phyloP scores from a whole-genome alignment of 2,113 vertebrate genomes.

The Antigone vipio region DNA sequence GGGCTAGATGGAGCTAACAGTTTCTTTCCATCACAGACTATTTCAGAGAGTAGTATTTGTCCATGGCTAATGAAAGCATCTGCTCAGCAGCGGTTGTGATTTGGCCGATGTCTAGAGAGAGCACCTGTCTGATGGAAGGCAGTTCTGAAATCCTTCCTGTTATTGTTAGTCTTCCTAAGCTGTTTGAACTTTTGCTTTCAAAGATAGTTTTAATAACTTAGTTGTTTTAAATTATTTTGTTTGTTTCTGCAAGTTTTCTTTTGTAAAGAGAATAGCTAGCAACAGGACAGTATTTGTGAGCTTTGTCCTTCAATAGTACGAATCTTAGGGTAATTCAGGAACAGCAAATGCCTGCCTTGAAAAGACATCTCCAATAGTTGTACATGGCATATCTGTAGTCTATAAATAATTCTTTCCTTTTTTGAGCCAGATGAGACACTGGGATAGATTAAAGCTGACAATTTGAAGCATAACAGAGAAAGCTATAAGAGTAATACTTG shows the following conservation, averaged over 20 bases:
- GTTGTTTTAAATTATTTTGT: not conserved
- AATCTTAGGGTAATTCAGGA: not conserved
- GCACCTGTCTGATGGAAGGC: not conserved
- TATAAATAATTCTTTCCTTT: constrained; percentile 10
- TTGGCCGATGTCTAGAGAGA: not conserved
- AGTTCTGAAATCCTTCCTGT: not conserved
- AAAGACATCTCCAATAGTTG: not conserved
- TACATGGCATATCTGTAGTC: not conserved
- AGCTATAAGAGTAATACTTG: not conserved
- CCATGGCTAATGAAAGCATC: not conserved
- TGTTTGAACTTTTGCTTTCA: not conserved
- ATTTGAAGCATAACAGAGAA: not conserved
- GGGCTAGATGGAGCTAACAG: not conserved
- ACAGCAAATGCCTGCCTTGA: not conserved
- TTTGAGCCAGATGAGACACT: not conserved
- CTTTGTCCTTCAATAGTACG: not conserved
- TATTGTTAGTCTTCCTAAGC: not conserved
- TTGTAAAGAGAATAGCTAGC: not conserved
- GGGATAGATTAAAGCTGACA: not conserved
- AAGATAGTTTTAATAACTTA: not conserved
- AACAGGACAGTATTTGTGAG: not conserved
- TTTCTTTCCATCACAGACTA: not conserved
- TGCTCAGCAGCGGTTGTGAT: not conserved
- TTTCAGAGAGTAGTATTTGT: not conserved
- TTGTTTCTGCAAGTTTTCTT: not conserved